Conservation (phyloP, 2,888 invertebrate species). For the Ochropleura plecta region DNA sequence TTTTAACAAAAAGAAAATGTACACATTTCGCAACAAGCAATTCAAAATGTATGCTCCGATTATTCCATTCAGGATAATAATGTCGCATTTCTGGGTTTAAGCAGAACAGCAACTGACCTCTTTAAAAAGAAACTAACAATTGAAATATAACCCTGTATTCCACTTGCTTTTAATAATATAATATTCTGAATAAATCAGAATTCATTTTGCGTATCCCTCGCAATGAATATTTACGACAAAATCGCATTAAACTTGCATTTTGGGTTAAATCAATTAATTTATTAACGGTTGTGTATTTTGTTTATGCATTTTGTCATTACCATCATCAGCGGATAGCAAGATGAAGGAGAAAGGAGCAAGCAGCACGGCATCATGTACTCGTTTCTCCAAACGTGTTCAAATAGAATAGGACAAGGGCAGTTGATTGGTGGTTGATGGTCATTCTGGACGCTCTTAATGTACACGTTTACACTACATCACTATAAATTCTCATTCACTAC, state of each 20-base stretch:
- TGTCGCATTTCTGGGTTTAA: constrained; percentile 24
- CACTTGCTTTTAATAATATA: constrained; percentile 36
- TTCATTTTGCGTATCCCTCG: constrained; percentile 41
- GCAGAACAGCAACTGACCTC: constrained; percentile 37
- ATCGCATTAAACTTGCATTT: constrained; percentile 28
- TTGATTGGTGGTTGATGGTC: too few relatives aligned
- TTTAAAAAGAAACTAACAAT: constrained; percentile 33
- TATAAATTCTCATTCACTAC: too few relatives aligned
- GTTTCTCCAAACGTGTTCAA: too few relatives aligned
- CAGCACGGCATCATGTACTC: too few relatives aligned
- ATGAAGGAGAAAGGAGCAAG: too few relatives aligned
- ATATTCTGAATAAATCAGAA: constrained; percentile 57
- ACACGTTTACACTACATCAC: too few relatives aligned
- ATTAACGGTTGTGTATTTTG: neutral
- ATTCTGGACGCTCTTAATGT: too few relatives aligned
- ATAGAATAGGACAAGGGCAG: too few relatives aligned
- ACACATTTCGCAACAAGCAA: constrained; percentile 31
- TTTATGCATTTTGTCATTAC: constrained; percentile 17
- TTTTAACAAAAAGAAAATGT: constrained; percentile 18
- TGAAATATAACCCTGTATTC: constrained; percentile 35
- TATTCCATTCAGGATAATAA: constrained; percentile 46
- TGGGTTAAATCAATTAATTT: constrained; percentile 15
- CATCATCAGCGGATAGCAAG: neutral
- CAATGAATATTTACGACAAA: constrained; percentile 51
- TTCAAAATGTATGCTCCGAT: constrained; percentile 39